Base-by-base conservation (phyloP, 35 echinoderm and acorn worm genomes). In the Apostichopus parvimensis region DNA sequence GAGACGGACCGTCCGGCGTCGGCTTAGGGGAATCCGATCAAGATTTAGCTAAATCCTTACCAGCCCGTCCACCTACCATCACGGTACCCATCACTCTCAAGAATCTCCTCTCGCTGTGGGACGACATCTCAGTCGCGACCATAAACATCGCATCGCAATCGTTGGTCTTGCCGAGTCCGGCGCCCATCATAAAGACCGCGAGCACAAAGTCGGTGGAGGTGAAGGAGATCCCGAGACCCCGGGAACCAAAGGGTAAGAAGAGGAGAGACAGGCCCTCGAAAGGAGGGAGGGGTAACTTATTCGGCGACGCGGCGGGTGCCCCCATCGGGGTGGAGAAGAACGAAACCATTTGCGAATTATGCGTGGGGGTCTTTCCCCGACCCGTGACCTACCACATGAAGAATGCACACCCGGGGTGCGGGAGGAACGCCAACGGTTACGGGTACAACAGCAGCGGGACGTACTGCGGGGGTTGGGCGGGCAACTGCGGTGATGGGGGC, bases 351-450 rank as follows among this genome's bases (percentile, higher is more conserved):
- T 99, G 97, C 92, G 97, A 99, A 25, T 75, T 99, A 13, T 99
- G 97, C 82, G 77, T 92, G 59, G 93, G 97, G 9, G 93, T 95
- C 5, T 99, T 96, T 62, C 97, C 97, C 21, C 95, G 95, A 82
- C 97, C 97, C 26, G 97, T 99, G 58, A 99, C 97, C 0, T 99
- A 96, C 83, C 97, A 99, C 61, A 99, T 99, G 97, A 94, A 93
- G 60, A 93, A 99, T 26, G 78, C 91, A 62, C 97, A 99, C 72
- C 97, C 97, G 15, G 97, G 97, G 20, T 99, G 97, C 85, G 95
- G 97, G 7, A 96, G 92, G 82, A 91, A 82, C 52, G 97, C 97
- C 54, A 91, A 93, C 13, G 97, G 97, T 9, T 95, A 99, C 55
- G 95, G 97, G 2, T 99, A 99, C 83, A 99, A 99, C 79, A 99